Base-by-base conservation (phyloP, 2,888 invertebrate genomes). In the Malthinus flaveolus region DNA sequence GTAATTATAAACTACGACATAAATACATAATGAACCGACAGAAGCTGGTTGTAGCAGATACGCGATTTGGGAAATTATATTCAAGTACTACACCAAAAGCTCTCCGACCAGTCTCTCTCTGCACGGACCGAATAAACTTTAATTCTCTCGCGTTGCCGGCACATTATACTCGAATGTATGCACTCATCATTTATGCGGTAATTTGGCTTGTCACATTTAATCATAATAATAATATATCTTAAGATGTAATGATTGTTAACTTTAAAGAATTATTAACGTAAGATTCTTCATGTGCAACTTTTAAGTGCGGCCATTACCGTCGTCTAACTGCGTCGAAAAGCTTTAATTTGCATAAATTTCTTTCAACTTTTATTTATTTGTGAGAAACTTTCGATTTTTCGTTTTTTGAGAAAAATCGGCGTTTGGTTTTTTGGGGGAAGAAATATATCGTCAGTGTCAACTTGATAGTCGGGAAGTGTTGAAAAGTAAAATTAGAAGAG, bases 1-100 rank as follows among this genome's bases (percentile, higher is more conserved):
- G 74, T 76, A 77, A 77, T 77, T 77, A 76, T 72, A 72, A 72
- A 70, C 73, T 74, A 73, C 75, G 71, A 71, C 70, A 69, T 74
- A 75, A 77, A 75, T 75, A 73, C 70, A 71, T 74, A 72, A 75
- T 73, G 71, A 71, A 72, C 69, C 69, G 62, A 62, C 66, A 62
- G 62, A 63, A 64, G 66, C 63, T 64, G 61, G 65, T 56, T 57
- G 64, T 61, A 59, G 64, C 63, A 66, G 68, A 66, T 67, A 67
- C 64, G 64, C 59, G 61, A 57, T 54, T 54, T 59, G 49, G 64
- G 61, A 63, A 63, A 63, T 63, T 65, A 65, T 55, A 61, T 56
- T 67, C 59, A 67, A 65, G 64, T 66, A 66, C 23, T 5, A 23
- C 2, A 23, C 23, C 23, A 23, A 23, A 23, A 23, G 23, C 23